Conservation (phyloP, 2,113 vertebrate genomes). For the Mormyrus lacerda region DNA sequence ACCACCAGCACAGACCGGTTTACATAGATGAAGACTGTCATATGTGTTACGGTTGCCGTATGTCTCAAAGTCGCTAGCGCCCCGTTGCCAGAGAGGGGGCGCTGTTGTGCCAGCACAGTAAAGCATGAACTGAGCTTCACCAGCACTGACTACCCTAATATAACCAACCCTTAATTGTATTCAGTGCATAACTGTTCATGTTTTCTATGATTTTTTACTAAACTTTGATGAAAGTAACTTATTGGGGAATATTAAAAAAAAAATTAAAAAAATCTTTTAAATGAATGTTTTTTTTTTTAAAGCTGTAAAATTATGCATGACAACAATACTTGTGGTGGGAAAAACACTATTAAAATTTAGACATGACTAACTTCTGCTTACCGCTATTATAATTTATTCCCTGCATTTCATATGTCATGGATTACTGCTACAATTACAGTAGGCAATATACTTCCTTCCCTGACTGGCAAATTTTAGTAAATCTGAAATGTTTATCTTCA, state of each 20-base stretch:
- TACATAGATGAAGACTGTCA: background rate
- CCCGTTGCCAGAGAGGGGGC: background rate
- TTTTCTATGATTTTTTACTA: conserved; percentile 22
- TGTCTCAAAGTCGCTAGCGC: background rate
- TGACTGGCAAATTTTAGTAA: conserved; percentile 48
- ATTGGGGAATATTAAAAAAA: background rate
- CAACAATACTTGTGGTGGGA: background rate
- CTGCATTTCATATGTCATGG: background rate
- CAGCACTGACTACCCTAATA: background rate
- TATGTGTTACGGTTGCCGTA: background rate
- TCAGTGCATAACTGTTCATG: background rate
- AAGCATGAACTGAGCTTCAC: background rate
- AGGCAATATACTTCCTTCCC: conserved; percentile 52
- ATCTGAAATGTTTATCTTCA: conserved; percentile 36
- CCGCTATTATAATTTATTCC: background rate
- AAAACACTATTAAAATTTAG: background rate
- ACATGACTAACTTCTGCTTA: background rate
- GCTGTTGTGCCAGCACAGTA: conserved; percentile 64
- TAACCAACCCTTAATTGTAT: background rate
- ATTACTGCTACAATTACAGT: conserved; percentile 50
- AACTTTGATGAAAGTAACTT: conserved; percentile 1
- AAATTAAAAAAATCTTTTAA: background rate
- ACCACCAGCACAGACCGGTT: background rate
- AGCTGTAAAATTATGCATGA: background rate
- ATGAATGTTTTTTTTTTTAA: background rate